Evolutionary conservation across 1,140 invertebrate species (phyloP).

Genomic region (Euwallacea fornicatus): DNA sequence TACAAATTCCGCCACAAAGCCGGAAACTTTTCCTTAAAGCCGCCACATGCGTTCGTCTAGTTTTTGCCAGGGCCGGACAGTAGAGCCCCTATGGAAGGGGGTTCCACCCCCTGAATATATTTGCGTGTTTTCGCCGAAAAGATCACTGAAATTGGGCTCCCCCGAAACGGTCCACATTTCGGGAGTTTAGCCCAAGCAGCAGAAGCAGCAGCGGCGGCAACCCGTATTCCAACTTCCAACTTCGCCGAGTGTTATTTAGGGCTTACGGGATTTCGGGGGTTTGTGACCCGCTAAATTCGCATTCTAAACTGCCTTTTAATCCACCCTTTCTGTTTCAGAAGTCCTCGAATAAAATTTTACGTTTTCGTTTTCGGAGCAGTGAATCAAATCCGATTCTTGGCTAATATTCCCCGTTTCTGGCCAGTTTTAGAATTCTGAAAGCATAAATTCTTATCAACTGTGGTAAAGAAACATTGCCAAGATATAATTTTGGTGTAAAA

Average conservation of each 20-base stretch:
- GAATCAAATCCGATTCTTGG: too few relatives aligned
- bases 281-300: slow-evolving; percentile 34
- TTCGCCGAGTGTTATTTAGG: slow-evolving; percentile 33
- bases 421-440: too few relatives aligned
- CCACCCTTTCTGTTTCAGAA: slow-evolving; percentile 26
- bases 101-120: slow-evolving; percentile 16
- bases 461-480: too few relatives aligned
- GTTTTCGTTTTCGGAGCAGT: slow-evolving; percentile 11
- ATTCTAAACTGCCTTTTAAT: slow-evolving; percentile 37
- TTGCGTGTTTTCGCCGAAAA: slow-evolving; percentile 12
- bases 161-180: too few relatives aligned
- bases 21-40: slow-evolving; percentile 23
- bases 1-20: slow-evolving; percentile 16
- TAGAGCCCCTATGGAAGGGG: background rate
- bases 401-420: too few relatives aligned
- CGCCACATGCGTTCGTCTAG: slow-evolving; percentile 16
- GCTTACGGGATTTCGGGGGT: slow-evolving; percentile 33
- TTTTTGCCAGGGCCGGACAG: slow-evolving; percentile 18
- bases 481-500: too few relatives aligned
- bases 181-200: too few relatives aligned
- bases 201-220: background rate
- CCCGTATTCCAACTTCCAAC: slow-evolving; percentile 24
- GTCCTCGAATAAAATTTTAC: slow-evolving; percentile 30
- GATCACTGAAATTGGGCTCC: slow-evolving; percentile 18
- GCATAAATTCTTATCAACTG: too few relatives aligned